Evolutionary conservation across 1,140 invertebrate genomes (phyloP).

Genomic region (Drosophila persimilis): DNA sequence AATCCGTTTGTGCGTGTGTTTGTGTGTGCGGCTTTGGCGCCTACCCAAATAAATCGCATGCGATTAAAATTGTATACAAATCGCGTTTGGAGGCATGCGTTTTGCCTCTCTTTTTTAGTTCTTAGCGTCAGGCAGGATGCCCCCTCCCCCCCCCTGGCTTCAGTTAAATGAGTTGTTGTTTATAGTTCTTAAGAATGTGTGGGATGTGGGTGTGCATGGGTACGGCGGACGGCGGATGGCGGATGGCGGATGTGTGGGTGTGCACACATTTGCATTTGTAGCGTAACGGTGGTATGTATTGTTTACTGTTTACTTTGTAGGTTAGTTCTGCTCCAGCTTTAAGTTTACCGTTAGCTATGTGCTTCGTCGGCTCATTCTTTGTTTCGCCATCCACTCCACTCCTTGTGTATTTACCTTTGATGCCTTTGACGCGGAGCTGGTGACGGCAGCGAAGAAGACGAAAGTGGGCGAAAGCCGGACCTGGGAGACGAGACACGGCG

Average conservation of each 20-base stretch:
- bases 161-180: slow-evolving; percentile 75
- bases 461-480: background rate
- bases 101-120: slow-evolving; percentile 23
- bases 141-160: slow-evolving; percentile 20
- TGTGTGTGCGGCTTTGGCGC: slow-evolving; percentile 43
- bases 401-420: slow-evolving; percentile 69
- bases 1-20: slow-evolving; percentile 9
- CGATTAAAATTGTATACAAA: slow-evolving; percentile 71
- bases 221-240: slow-evolving; percentile 27
- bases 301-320: slow-evolving; percentile 79
- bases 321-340: slow-evolving; percentile 47
- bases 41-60: slow-evolving; percentile 74
- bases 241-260: slow-evolving; percentile 24
- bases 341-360: too few relatives aligned
- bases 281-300: slow-evolving; percentile 62
- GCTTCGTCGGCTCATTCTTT: background rate
- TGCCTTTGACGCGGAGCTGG: slow-evolving; percentile 53
- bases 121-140: slow-evolving; percentile 36
- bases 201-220: slow-evolving; percentile 12
- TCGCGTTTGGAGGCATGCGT: slow-evolving; percentile 40
- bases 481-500: slow-evolving; percentile 1
- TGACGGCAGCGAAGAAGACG: slow-evolving; percentile 20
- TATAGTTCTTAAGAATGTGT: slow-evolving; percentile 52
- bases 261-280: slow-evolving; percentile 75
- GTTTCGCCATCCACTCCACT: slow-evolving; percentile 23